These are phyloP conservation scores for Pachycephala philippinensis DNA, from an alignment of 2,113 vertebrate genomes.

Conservation along the genomic window DNA sequence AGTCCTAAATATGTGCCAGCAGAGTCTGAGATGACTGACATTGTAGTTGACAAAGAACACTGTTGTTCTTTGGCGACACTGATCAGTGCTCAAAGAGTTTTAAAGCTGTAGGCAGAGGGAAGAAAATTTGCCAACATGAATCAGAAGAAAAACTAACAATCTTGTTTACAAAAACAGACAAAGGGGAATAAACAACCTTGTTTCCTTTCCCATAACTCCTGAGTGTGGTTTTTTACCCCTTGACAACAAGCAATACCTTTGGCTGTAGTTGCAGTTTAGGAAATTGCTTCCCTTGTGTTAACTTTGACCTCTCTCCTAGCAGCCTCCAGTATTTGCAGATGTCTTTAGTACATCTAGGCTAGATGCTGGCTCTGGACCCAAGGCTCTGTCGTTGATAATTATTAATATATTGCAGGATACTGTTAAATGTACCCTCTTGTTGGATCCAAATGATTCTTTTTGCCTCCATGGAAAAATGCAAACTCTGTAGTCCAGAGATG, in stretches of 20 bases:
- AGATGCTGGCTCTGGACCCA: background rate
- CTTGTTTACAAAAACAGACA: background rate
- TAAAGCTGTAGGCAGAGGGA: background rate
- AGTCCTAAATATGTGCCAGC: background rate
- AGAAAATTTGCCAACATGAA: background rate
- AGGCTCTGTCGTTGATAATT: background rate
- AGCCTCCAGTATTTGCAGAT: background rate
- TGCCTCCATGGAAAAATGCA: background rate
- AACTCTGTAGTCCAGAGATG: background rate
- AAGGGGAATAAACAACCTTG: background rate
- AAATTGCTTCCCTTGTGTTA: background rate
- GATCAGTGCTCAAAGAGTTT: background rate
- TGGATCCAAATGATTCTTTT: background rate
- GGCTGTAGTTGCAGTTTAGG: background rate
- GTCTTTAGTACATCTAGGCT: background rate
- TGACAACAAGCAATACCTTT: background rate
- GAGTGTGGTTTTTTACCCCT: background rate
- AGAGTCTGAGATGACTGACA: background rate
- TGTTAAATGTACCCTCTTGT: background rate
- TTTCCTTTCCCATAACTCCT: background rate
- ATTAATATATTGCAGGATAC: background rate
- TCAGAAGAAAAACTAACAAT: background rate
- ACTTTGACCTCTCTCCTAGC: background rate
- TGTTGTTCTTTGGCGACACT: background rate
- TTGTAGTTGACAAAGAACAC: background rate